A percentile compares a stretch with the other conserved stretches of the same genome.
phyloP scores from a whole-genome alignment of 2,113 vertebrate species.

The Gallinago paraguaiae region DNA sequence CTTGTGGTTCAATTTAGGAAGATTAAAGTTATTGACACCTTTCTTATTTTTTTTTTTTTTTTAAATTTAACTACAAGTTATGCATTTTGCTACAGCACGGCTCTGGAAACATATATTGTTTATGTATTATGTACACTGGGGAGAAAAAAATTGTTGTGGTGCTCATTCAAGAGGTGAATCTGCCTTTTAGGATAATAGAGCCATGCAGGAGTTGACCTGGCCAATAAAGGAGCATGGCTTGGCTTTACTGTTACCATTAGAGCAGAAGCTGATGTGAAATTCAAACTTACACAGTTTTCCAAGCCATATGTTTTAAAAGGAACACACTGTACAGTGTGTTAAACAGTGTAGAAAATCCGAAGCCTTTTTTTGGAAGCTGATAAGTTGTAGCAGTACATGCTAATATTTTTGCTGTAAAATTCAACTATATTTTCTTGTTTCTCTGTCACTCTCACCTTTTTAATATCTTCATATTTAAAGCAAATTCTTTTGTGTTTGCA shows the following conservation, averaged over 20 bases:
- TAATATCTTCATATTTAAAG: not conserved
- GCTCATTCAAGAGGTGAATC: not conserved
- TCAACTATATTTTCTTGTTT: not conserved
- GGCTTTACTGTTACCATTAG: not conserved
- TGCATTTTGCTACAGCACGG: not conserved
- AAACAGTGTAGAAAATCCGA: not conserved
- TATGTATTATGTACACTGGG: not conserved
- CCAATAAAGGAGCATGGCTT: not conserved
- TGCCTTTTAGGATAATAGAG: not conserved
- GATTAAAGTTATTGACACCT: not conserved
- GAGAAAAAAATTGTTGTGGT: not conserved
- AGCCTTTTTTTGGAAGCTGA: not conserved
- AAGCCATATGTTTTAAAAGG: not conserved
- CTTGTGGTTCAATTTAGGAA: not conserved
- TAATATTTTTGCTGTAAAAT: not conserved
- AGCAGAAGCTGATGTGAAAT: not conserved
- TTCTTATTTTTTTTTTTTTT: not conserved
- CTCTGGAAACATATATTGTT: not conserved
- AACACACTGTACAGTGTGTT: not conserved
- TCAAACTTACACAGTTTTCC: not conserved
- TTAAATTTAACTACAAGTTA: not conserved
- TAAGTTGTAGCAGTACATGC: not conserved
- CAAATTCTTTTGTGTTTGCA: not conserved
- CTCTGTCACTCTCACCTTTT: not conserved
- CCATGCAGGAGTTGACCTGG: not conserved